A percentile compares a stretch with the other conserved stretches of the same genome.
phyloP scores from a whole-genome alignment of 2,797 vertebrate genomes.

The Hoplostethus mediterraneus region DNA sequence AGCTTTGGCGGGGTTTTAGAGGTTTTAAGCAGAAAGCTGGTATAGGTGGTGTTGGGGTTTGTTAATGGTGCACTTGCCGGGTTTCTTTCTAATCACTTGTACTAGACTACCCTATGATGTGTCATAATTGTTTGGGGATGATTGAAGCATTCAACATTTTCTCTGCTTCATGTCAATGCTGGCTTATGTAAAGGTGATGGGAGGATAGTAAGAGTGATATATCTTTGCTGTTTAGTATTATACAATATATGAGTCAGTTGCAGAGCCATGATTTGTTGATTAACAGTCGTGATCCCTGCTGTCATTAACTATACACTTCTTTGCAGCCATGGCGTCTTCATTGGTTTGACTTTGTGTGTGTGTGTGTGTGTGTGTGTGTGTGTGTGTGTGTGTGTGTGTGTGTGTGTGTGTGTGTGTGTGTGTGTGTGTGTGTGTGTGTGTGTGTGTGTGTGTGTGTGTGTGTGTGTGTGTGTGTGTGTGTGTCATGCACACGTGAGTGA shows the following conservation, averaged over 20 bases:
- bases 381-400: not conserved
- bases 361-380: not conserved
- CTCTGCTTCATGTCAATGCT: slow-evolving; percentile 23
- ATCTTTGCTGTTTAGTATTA: slow-evolving; percentile 8
- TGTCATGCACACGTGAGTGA: not conserved
- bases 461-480: not conserved
- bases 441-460: not conserved
- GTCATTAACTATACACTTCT: slow-evolving; percentile 36
- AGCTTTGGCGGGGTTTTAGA: slow-evolving; percentile 26
- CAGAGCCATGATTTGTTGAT: not conserved
- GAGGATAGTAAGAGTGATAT: not conserved
- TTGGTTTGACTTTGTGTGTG: not conserved
- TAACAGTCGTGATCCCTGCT: not conserved
- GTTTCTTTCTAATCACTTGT: slow-evolving; percentile 34
- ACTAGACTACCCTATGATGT: slow-evolving; percentile 21
- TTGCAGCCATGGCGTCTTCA: not conserved
- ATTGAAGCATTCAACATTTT: slow-evolving; percentile 14
- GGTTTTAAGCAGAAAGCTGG: slow-evolving; percentile 17
- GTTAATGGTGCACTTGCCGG: slow-evolving; percentile 27
- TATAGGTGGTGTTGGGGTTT: slow-evolving; percentile 15
- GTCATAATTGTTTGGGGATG: slow-evolving; percentile 4
- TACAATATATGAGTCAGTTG: not conserved
- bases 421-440: not conserved
- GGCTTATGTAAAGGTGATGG: slow-evolving; percentile 22
- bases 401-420: not conserved